These are phyloP conservation scores for Helobdella robusta DNA, from an alignment of 2,888 invertebrate species.

Conservation along the genomic window DNA sequence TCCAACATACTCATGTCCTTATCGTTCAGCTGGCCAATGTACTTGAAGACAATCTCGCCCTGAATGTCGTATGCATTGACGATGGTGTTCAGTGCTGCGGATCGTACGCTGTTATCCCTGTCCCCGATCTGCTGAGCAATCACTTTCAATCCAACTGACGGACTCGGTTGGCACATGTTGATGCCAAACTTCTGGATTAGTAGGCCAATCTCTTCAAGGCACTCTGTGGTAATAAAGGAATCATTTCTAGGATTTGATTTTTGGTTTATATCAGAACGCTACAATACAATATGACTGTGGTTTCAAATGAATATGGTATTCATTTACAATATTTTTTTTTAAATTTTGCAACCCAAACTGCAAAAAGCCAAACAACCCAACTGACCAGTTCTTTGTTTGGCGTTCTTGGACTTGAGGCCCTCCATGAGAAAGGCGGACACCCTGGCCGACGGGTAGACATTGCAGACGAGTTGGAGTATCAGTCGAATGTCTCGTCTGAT, in stretches of 20 bases:
- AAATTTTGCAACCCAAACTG: too few species aligned
- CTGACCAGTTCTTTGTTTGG: constrained; percentile 73
- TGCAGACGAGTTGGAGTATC: constrained; percentile 71
- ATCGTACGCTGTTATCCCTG: constrained; percentile 86
- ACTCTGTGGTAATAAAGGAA: constrained; percentile 59
- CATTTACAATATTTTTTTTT: too few species aligned
- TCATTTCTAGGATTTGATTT: too few species aligned
- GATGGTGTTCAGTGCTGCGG: constrained; percentile 86
- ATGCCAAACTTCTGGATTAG: constrained; percentile 77
- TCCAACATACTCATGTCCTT: constrained; percentile 88
- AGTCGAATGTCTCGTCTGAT: constrained; percentile 79
- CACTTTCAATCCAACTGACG: constrained; percentile 70
- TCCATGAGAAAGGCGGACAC: constrained; percentile 84
- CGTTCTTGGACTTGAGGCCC: constrained; percentile 89
- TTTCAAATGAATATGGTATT: too few species aligned
- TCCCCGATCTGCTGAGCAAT: constrained; percentile 90
- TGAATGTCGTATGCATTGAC: constrained; percentile 79
- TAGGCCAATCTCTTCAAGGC: constrained; percentile 78
- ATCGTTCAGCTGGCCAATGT: constrained; percentile 81
- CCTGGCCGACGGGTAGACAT: constrained; percentile 74
- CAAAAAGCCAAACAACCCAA: background rate
- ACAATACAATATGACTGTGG: too few species aligned
- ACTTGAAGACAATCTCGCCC: constrained; percentile 81
- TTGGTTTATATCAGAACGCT: too few species aligned
- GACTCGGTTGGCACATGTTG: constrained; percentile 70